A percentile compares a stretch with the other conserved stretches of the same genome.
Conservation (phyloP, 2,113 vertebrate genomes). For the Sinocyclocheilus maitianheensis region DNA sequence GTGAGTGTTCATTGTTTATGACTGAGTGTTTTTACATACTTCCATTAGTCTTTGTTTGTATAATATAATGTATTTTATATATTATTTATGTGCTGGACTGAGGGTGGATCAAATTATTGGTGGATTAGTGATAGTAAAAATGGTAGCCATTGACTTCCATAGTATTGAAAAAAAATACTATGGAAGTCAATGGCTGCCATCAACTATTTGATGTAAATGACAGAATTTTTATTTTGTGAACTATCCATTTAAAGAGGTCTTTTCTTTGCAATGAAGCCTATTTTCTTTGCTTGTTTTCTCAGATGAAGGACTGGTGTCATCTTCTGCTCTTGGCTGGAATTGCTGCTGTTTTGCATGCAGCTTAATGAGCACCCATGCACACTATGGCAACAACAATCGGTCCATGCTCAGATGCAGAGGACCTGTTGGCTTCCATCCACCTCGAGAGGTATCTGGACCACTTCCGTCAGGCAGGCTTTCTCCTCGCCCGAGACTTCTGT, state of each 20-base stretch:
- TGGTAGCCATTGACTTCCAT: no score
- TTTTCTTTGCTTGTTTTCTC: slow-evolving; percentile 46
- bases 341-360: slow-evolving; percentile 47
- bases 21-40: not conserved
- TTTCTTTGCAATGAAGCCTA: no score
- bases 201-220: no score
- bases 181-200: not conserved
- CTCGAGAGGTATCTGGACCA: slow-evolving; percentile 86
- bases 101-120: no score
- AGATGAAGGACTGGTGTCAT: slow-evolving; percentile 67
- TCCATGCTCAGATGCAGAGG: slow-evolving; percentile 80
- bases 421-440: slow-evolving; percentile 86
- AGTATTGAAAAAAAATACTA: no score
- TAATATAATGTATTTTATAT: not conserved
- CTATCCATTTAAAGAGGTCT: no score
- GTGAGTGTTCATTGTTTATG: not conserved
- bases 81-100: no score
- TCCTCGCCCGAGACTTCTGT: slow-evolving; percentile 75
- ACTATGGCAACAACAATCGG: slow-evolving; percentile 72
- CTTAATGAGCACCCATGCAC: slow-evolving; percentile 59
- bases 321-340: slow-evolving; percentile 58
- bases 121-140: no score
- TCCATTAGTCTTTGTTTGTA: not conserved
- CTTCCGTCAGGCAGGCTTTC: slow-evolving; percentile 83
- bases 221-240: no score